Evolutionary conservation across 92 coral and sea anemone genomes (phyloP).

Genomic region (Zoanthus solanderi): DNA sequence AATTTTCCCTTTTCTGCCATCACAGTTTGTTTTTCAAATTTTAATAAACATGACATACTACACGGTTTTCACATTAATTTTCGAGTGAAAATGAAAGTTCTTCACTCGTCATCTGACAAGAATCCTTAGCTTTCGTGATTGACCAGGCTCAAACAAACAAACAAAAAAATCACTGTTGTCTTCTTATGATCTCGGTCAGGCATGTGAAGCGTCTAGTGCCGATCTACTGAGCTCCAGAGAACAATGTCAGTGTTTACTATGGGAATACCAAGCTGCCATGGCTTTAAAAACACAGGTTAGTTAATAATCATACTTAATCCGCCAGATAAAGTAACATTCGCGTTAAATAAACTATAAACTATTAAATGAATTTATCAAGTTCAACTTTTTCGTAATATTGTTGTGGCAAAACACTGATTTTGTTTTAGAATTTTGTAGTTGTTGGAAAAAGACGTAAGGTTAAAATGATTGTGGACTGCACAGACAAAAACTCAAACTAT

Average conservation of each 20-base stretch:
- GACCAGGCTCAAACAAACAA: too few species aligned
- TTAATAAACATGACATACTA: too few species aligned
- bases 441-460: not conserved
- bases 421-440: not conserved
- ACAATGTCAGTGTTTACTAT: conserved; percentile 83
- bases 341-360: not conserved
- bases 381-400: not conserved
- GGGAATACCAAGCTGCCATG: conserved; percentile 88
- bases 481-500: not conserved
- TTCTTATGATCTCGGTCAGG: conserved; percentile 30
- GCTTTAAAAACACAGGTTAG: conserved; percentile 72
- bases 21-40: too few species aligned
- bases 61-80: too few species aligned
- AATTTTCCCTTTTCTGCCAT: too few species aligned
- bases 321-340: not conserved
- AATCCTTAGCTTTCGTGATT: not conserved
- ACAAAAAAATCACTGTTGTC: not conserved
- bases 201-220: conserved; percentile 77
- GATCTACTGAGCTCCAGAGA: conserved; percentile 87
- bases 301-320: not conserved
- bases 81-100: too few species aligned
- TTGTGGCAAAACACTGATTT: not conserved
- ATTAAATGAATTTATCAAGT: not conserved
- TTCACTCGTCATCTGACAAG: too few species aligned
- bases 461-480: not conserved